Evolutionary conservation across 1,140 invertebrate genomes (phyloP), one percentile per base, ranked within the genome.

Genomic region (Pseudomyrmex gracilis): DNA sequence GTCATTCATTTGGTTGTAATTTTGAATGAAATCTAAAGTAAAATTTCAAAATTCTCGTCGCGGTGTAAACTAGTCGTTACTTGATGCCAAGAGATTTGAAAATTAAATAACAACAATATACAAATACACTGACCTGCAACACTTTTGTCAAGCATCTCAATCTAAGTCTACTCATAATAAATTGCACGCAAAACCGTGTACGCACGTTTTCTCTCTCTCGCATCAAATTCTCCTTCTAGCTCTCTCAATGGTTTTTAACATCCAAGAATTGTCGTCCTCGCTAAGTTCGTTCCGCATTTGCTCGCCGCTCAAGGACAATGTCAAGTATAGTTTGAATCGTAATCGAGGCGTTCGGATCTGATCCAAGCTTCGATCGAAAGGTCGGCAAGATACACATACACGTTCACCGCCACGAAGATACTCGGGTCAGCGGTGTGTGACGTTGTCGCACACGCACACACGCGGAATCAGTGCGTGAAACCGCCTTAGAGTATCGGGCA

Each of bases 241-340:
- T 5, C 34, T 5, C 34, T 34, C 34, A 7, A 34, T 34, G 34
- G 34, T 34, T 34, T 34, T 34, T 34, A 34, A 34, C 34, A 34
- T 34, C 34, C 34, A 34, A 34, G 34, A 34, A 34, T 34, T 34
- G 34, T 34, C n/a, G n/a, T 67, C 45, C 20, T 8, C 12, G 9
- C n/a, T 17, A 20, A 24, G 2, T 7, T 66, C 15, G n/a, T 51
- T 66, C 61, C 58, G 57, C 68, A 60, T 70, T 58, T 20, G 22
- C 51, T 12, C 34, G 15, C 49, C 34, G 24, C 22, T 7, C 5
- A 22, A 80, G 20, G 66, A 17, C 76, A 80, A 80, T 80, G 76
- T 71, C 76, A 80, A 80, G 76, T 80, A 49, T 70, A 80, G 70
- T 58, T 70, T 20, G n/a, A 80, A 60, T 68, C 43, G 53, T 58